Evolutionary conservation across 2,113 vertebrate species (phyloP).

Genomic region (Bubo scandiacus): DNA sequence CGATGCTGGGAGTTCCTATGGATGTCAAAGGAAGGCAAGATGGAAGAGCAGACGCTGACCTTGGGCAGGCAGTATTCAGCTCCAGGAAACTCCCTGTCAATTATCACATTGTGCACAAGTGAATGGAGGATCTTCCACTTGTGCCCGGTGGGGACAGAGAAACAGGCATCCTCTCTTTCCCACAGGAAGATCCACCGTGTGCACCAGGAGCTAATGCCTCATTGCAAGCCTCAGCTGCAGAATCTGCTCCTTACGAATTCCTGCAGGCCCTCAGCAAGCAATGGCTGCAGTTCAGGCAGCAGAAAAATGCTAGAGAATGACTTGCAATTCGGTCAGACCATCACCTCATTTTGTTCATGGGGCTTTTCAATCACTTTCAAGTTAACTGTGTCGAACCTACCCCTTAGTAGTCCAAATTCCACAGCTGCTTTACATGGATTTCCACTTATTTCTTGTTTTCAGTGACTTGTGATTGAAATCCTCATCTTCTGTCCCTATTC

Average conservation of each 20-base stretch:
- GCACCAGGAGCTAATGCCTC: neutral
- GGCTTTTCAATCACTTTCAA: neutral
- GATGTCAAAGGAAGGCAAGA: neutral
- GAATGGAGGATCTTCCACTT: neutral
- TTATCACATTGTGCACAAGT: neutral
- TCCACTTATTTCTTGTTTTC: neutral
- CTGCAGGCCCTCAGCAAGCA: neutral
- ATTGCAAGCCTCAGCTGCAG: neutral
- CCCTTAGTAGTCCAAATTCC: neutral
- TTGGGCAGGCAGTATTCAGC: neutral
- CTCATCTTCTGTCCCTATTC: neutral
- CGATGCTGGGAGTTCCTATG: neutral
- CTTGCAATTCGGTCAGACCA: neutral
- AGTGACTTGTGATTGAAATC: neutral
- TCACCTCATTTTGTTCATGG: accelerated
- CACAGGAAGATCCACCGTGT: neutral
- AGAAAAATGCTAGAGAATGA: neutral
- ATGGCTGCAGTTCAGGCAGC: accelerated
- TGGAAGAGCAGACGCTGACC: neutral
- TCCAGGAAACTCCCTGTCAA: conserved; percentile 41
- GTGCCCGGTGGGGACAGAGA: neutral
- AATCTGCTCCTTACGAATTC: neutral
- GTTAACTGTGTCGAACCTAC: neutral
- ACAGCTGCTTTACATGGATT: neutral
- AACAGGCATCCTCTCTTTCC: neutral